Base-by-base conservation (phyloP, 2,888 invertebrate species). In the Papilio protenor region DNA sequence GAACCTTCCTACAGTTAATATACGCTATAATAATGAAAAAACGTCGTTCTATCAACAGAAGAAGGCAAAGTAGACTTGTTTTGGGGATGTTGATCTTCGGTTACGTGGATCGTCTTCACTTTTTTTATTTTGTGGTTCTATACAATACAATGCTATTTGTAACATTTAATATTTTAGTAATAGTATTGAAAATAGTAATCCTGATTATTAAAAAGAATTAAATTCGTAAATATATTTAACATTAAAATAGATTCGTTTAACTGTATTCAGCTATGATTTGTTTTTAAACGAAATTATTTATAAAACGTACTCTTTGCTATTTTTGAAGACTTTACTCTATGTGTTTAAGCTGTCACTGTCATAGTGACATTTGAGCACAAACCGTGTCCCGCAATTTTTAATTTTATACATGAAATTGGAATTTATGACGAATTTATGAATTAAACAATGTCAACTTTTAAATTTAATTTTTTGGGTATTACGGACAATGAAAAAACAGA, bases 391-490 rank as follows among this genome's bases (percentile, higher is more conserved):
- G 23, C 23, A 2, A 12, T 59, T 59, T 59, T 23, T 11, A 3
- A 18, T 21, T 59, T 6, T 5, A 23, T 23, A 11, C 2, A 52
- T 52, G 23, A 59, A 59, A 23, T 59, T 14, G 11, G 3, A 59
- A 23, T 59, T 23, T 23, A 21, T 23, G 23, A 12, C 11, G 1
- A 6, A 40, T 73, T 23, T 69, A n/a, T 64, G 8, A 45, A 61
- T 73, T 18, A 27, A 57, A 70, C 76, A 18, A 85, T 85, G 85
- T 74, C 81, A 45, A 76, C 83, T 11, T 92, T 93, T 84, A 88
- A 84, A 79, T 93, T 93, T 82, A 91, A 92, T 82, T 93, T 93
- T 84, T 88, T 85, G 55, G 87, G 87, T 57, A 81, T 83, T 47
- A 81, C 82, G 2, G 82, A 83, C 8, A 79, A 74, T n/a, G 73